phyloP scores from a whole-genome alignment of 2,888 invertebrate species.

The Dryadula phaetusa region DNA sequence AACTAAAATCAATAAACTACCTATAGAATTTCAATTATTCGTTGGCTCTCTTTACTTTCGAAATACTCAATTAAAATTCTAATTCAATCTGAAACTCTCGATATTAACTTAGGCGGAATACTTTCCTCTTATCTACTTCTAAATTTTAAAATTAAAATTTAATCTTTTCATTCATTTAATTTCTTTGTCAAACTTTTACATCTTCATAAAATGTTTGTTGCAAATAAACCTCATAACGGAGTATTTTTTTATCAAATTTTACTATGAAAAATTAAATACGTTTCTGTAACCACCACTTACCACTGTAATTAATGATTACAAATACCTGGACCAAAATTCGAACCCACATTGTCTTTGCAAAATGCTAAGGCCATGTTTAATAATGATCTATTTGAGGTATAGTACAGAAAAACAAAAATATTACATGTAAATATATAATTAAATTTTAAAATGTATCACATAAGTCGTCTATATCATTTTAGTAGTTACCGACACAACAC shows the following conservation, averaged over 20 bases:
- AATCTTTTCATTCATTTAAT: slow-evolving; percentile 17
- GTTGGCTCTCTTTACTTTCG: slow-evolving; percentile 38
- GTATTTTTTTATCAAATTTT: neutral
- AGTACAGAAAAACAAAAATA: neutral
- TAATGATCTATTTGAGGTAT: too few relatives aligned
- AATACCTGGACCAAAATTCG: neutral
- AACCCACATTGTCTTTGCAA: too few relatives aligned
- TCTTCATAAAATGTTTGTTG: neutral
- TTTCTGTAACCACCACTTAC: neutral
- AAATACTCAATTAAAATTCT: slow-evolving; percentile 44
- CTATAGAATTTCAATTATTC: slow-evolving; percentile 42
- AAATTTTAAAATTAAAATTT: slow-evolving; percentile 33
- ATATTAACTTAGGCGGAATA: slow-evolving; percentile 34
- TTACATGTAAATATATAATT: neutral
- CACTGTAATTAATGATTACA: neutral
- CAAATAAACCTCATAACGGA: neutral
- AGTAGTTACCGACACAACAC: slow-evolving; percentile 37
- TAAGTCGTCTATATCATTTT: slow-evolving; percentile 25
- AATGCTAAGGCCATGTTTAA: neutral
- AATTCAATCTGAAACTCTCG: slow-evolving; percentile 40
- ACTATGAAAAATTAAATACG: neutral
- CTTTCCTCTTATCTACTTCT: slow-evolving; percentile 24
- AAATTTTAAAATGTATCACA: slow-evolving; percentile 45
- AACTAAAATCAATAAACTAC: slow-evolving; percentile 34
- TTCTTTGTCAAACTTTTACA: slow-evolving; percentile 1